A percentile compares a stretch with the other conserved stretches of the same genome.
Evolutionary conservation across 2,113 vertebrate species (phyloP).

Genomic region (Chaetops frenatus): DNA sequence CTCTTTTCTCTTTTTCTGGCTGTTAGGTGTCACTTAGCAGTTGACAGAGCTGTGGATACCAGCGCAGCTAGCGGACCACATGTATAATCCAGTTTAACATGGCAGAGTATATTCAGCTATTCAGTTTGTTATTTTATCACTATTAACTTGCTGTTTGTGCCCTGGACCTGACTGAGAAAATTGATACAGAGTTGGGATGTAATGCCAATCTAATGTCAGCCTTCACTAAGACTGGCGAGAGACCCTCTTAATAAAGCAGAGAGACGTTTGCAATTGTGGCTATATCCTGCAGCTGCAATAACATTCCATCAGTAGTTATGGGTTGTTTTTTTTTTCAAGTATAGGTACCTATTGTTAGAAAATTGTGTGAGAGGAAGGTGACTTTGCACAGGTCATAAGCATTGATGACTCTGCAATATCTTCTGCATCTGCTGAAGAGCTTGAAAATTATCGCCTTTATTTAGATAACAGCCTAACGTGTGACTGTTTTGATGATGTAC

Average conservation of each 20-base stretch:
- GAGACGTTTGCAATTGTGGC: neutral
- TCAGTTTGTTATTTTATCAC: neutral
- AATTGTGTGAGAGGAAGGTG: neutral
- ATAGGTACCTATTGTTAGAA: neutral
- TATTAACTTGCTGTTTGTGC: neutral
- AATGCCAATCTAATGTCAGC: neutral
- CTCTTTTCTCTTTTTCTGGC: neutral
- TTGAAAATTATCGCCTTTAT: neutral
- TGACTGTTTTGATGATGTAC: neutral
- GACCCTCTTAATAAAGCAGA: neutral
- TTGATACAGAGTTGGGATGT: neutral
- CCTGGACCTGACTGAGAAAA: neutral
- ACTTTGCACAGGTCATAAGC: neutral
- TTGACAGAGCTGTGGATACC: neutral
- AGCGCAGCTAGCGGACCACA: neutral
- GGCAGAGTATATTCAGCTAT: neutral
- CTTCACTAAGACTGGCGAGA: neutral
- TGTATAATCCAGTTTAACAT: fast-evolving
- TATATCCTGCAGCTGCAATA: neutral
- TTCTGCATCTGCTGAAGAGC: neutral
- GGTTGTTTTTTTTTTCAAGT: neutral
- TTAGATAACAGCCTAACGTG: neutral
- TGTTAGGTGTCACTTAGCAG: neutral
- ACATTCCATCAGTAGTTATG: neutral
- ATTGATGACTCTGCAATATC: neutral